These are phyloP conservation scores for Seriola rivoliana DNA, from an alignment of 2,113 vertebrate genomes.

Conservation along the genomic window DNA sequence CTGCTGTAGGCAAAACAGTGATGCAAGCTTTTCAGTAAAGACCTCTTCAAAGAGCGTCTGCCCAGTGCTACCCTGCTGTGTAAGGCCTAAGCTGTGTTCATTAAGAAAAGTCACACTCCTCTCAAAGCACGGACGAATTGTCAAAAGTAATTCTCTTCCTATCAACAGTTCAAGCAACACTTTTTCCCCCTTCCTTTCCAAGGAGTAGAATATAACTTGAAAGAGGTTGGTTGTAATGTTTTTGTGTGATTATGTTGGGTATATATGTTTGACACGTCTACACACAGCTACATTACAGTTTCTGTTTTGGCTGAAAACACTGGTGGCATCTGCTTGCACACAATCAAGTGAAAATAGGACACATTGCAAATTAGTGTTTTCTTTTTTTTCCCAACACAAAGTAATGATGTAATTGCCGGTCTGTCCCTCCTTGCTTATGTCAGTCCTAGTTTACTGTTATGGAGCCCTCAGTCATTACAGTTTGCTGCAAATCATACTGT, in stretches of 20 bases:
- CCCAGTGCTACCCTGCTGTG: conserved; percentile 30
- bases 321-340: conserved; percentile 23
- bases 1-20: conserved; percentile 39
- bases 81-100: conserved; percentile 26
- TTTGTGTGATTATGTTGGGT: neutral
- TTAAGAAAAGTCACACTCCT: conserved; percentile 36
- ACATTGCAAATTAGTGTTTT: conserved; percentile 20
- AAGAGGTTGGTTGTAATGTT: neutral
- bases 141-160: conserved; percentile 21
- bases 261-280: neutral
- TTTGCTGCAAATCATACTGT: conserved; percentile 45
- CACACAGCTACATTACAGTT: neutral
- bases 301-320: conserved; percentile 20
- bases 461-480: conserved; percentile 42
- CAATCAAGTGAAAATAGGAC: conserved; percentile 32
- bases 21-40: conserved; percentile 39
- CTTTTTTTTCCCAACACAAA: conserved; percentile 14
- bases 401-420: conserved; percentile 43
- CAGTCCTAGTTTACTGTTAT: conserved; percentile 44
- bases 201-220: neutral
- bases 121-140: conserved; percentile 29
- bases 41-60: conserved; percentile 49
- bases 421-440: conserved; percentile 35
- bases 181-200: neutral
- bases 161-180: neutral